These are phyloP conservation scores for Tokudaia tokunoshimensis DNA, from an alignment of 2,797 vertebrate genomes.

Conservation along the genomic window DNA sequence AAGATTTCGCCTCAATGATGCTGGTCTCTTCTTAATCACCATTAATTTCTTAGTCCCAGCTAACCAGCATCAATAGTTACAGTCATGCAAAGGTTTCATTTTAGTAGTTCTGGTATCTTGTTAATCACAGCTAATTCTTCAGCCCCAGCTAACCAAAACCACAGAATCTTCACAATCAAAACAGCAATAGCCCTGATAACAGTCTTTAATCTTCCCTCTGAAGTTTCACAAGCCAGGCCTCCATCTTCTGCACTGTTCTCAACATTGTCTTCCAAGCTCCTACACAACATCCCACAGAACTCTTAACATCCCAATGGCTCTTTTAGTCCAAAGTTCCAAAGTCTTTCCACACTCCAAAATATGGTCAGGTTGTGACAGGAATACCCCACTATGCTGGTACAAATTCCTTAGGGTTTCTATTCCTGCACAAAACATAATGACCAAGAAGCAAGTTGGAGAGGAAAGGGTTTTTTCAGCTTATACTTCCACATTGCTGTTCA, in stretches of 20 bases:
- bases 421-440: not conserved
- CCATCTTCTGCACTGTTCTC: not conserved
- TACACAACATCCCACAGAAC: too few species aligned
- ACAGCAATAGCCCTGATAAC: too few species aligned
- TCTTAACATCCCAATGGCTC: not conserved
- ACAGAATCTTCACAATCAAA: too few species aligned
- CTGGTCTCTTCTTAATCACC: too few species aligned
- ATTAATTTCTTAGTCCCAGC: too few species aligned
- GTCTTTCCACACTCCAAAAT: not conserved
- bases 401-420: too few species aligned
- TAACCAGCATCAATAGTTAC: too few species aligned
- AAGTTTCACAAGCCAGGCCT: not conserved
- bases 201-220: not conserved
- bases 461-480: not conserved
- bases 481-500: not conserved
- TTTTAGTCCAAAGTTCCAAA: not conserved
- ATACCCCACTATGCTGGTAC: not conserved
- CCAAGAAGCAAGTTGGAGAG: not conserved
- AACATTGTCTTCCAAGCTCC: not conserved
- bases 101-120: not conserved
- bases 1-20: not conserved
- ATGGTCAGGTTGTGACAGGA: not conserved
- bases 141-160: too few species aligned
- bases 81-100: too few species aligned
- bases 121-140: not conserved